Evolutionary conservation across 2,888 invertebrate species (phyloP), one percentile per base, ranked within the genome.

Genomic region (Noctua comes): DNA sequence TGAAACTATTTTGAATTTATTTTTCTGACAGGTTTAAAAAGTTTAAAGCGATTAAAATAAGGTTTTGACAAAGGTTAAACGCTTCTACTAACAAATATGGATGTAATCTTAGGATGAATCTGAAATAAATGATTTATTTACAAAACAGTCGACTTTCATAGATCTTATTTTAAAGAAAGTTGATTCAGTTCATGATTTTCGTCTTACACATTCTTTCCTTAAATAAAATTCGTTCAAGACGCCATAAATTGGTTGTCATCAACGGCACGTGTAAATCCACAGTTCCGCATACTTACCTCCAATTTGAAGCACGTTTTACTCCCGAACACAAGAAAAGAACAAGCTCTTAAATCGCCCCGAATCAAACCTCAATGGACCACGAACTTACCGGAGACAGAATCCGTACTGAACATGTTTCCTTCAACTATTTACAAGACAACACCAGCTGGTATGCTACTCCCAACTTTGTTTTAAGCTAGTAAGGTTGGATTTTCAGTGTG

Each of bases 301-400:
- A 70, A 78, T 80, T 86, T 86, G 27, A 18, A 36, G 46, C 64
- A 83, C 84, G 68, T 84, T 83, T 77, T 57, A 72, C 13, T 68
- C 64, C 82, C 80, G 79, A 80, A 79, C 81, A 84, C 70, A 78
- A 79, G 73, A 86, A 88, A 90, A 80, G 79, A 88, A 87, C 78
- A 86, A 80, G 83, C 87, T 91, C 88, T 91, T 87, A 91, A 91
- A 91, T 88, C 88, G 83, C 85, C 86, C 81, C 83, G 86, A 87
- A 88, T 88, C 86, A 89, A 90, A 90, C 87, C 91, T 89, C 92
- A 75, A 75, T 82, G 85, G 90, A 87, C 87, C 84, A 88, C 87
- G 82, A 87, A 86, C 77, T 89, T 87, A 27, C 82, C 81, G 80
- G 76, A 79, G 80, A 83, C 85, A 80, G 84, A 86, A 86, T 82